A percentile compares a stretch with the other conserved stretches of the same genome.
Conservation (phyloP, 2,797 vertebrate genomes). For the Micromesistius poutassou region DNA sequence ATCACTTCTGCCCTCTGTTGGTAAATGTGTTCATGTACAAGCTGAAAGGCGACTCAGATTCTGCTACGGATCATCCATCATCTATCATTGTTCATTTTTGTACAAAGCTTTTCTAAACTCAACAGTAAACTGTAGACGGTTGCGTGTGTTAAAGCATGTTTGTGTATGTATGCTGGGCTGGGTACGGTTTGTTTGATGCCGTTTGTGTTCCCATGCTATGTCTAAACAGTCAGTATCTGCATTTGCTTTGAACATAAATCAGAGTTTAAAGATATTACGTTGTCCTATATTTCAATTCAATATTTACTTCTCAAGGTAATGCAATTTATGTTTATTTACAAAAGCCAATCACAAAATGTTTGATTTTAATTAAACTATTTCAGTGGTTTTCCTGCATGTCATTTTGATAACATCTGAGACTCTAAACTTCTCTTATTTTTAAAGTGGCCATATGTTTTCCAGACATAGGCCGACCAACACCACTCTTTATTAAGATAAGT, state of each 20-base stretch:
- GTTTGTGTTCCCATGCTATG: conserved; percentile 6
- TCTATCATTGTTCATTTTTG: neutral
- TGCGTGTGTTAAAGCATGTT: conserved; percentile 1
- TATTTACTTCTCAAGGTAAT: conserved; percentile 10
- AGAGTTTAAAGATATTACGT: conserved; percentile 7
- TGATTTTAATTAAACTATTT: neutral
- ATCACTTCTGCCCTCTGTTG: conserved; percentile 68
- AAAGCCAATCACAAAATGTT: neutral
- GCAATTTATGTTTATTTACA: neutral
- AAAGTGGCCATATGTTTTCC: neutral
- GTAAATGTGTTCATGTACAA: conserved; percentile 45
- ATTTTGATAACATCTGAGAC: neutral
- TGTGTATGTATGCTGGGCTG: neutral
- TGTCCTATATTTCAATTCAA: conserved; percentile 17
- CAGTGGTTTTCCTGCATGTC: neutral
- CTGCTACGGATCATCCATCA: conserved; percentile 1
- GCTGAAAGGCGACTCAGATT: conserved; percentile 20
- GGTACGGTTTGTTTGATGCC: neutral
- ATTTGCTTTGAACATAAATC: conserved; percentile 1
- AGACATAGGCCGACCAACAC: neutral
- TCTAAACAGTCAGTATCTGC: neutral
- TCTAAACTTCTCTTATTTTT: neutral
- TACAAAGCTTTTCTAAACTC: neutral
- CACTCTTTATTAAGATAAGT: neutral
- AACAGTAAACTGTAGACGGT: neutral